Percentiles rank a stretch among this genome's conserved stretches.
phyloP scores from a whole-genome alignment of 2,113 vertebrate species.

The Sprattus sprattus region DNA sequence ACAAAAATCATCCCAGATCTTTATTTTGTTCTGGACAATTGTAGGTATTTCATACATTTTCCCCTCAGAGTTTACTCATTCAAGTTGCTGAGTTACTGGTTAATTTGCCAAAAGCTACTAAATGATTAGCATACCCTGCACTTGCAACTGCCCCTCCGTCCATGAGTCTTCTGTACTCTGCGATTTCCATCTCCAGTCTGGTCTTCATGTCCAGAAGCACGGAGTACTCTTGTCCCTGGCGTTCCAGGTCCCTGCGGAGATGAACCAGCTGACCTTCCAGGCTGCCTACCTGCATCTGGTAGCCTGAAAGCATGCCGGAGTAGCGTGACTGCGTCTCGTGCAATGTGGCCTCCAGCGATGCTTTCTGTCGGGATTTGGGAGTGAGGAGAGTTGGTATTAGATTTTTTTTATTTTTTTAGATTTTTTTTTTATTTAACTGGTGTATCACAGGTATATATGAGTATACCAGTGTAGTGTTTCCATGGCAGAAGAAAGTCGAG shows the following conservation, averaged over 20 bases:
- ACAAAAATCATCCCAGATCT: neutral
- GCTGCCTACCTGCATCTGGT: slow-evolving; percentile 66
- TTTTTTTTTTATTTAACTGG: too few species aligned
- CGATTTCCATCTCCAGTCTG: slow-evolving; percentile 82
- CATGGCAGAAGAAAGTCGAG: neutral
- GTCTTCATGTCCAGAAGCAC: slow-evolving; percentile 80
- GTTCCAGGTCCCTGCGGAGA: slow-evolving; percentile 70
- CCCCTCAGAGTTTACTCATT: neutral
- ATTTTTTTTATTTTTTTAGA: neutral
- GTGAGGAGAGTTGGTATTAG: neutral
- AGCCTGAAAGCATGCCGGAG: slow-evolving; percentile 62
- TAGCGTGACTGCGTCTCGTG: slow-evolving; percentile 71
- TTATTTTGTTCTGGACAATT: neutral
- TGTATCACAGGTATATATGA: too few species aligned
- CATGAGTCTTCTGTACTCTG: slow-evolving; percentile 78
- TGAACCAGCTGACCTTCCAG: slow-evolving; percentile 76
- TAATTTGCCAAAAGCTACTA: neutral
- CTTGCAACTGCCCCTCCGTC: slow-evolving; percentile 56
- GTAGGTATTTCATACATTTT: neutral
- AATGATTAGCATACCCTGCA: neutral
- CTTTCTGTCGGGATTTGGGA: slow-evolving; percentile 64
- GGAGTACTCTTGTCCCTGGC: slow-evolving; percentile 76
- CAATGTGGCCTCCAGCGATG: slow-evolving; percentile 71
- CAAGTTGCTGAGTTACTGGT: neutral
- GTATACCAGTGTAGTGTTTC: too few species aligned